Evolutionary conservation across 2,888 invertebrate species (phyloP), one percentile per base, ranked within the genome.

Genomic region (Cetonia aurata): DNA sequence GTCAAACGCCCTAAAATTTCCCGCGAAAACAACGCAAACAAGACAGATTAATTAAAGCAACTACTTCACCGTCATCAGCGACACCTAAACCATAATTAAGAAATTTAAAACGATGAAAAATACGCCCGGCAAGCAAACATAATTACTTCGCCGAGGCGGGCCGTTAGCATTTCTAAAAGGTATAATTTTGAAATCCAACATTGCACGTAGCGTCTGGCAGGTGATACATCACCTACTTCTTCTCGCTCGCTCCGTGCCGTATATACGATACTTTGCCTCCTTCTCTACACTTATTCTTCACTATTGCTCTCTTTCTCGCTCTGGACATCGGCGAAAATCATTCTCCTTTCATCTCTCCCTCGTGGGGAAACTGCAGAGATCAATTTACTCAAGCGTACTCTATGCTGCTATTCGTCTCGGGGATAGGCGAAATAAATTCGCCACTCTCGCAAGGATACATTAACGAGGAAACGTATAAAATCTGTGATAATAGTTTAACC

Each of bases 351-450:
- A n/a, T n/a, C 50, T 37, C 19, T 65, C 33, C 13, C 8, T 33
- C n/a, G 33, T 33, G 8, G 62, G 62, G 41, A 48, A 65, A 65
- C 62, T 74, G 71, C 72, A 65, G 70, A 72, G 74, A 75, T 75
- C 74, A 73, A 69, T 73, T 75, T 75, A 72, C 74, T 74, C 73
- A 75, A 76, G 73, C 74, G 75, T 71, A 71, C 50, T 50, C 62
- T 37, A 37, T 37, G 50, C 62, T 37, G 50, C 62, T 41, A 65
- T 65, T 65, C 62, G 48, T 65, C 50, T 65, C 50, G 72, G 75
- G 75, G 57, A 42, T 41, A 57, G 71, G 73, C 74, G 73, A 74
- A 62, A 66, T 70, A 70, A 70, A 66, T 65, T 57, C 52, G 56
- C 25, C 15, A 19, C 33, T 31, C 67, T n/a, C 46, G 31, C 17